phyloP scores from a whole-genome alignment of 2,113 vertebrate genomes.

The Pseudorectes ferrugineus region DNA sequence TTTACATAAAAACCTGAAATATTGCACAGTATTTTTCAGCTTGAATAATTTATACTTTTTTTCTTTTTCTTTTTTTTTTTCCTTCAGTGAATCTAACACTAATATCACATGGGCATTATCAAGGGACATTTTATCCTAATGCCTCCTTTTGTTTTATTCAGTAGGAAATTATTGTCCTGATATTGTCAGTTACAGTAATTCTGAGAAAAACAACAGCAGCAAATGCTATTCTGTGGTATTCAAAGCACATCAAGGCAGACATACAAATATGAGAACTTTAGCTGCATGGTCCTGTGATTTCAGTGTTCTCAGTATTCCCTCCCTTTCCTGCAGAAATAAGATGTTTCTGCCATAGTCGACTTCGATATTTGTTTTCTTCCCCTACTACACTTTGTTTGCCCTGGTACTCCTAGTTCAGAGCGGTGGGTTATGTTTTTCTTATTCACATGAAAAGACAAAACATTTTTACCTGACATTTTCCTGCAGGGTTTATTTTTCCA shows the following conservation, averaged over 20 bases:
- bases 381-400: not conserved
- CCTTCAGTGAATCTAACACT: not conserved
- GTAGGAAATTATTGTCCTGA: constrained; percentile 5
- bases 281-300: not conserved
- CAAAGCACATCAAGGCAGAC: not conserved
- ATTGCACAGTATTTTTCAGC: not conserved
- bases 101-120: not conserved
- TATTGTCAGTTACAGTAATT: constrained; percentile 30
- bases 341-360: not conserved
- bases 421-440: not conserved
- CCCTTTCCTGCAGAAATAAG: not conserved
- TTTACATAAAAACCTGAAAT: not conserved
- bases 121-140: constrained; percentile 32
- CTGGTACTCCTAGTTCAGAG: not conserved
- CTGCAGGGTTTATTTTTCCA: not conserved
- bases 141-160: constrained; percentile 43
- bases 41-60: constrained; percentile 19
- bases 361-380: not conserved
- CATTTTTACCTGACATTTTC: not conserved
- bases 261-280: not conserved
- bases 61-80: not conserved
- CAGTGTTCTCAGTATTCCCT: not conserved
- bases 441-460: not conserved
- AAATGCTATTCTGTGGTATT: not conserved
- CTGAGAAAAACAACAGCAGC: not conserved